phyloP scores from a whole-genome alignment of 2,797 vertebrate species.

The Pseudotriccus pelzelni region DNA sequence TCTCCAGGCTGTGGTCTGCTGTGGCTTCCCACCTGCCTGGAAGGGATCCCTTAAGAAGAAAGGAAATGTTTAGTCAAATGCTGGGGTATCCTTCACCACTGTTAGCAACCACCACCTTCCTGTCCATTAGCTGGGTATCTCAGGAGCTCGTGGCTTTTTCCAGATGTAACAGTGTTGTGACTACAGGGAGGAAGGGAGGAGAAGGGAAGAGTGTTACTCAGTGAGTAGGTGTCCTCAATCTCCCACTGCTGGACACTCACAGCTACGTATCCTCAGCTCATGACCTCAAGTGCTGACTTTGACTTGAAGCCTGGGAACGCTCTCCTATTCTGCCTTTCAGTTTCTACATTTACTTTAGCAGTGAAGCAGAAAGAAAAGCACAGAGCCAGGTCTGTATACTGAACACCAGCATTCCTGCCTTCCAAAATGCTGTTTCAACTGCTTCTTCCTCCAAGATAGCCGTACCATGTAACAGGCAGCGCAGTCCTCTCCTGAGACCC shows the following conservation, averaged over 20 bases:
- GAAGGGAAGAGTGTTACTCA: neutral
- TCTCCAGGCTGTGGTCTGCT: constrained; percentile 84
- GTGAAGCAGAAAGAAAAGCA: neutral
- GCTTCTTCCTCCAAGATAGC: neutral
- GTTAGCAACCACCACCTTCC: neutral
- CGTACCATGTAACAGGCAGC: neutral
- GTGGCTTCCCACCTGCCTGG: constrained; percentile 65
- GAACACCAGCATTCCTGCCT: neutral
- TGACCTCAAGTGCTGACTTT: neutral
- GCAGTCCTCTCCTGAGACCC: neutral
- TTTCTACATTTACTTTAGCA: neutral
- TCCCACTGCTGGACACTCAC: neutral
- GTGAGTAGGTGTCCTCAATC: neutral
- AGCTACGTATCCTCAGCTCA: neutral
- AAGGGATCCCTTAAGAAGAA: constrained; percentile 52
- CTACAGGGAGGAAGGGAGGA: neutral
- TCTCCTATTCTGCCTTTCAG: neutral
- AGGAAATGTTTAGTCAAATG: neutral
- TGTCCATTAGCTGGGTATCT: neutral
- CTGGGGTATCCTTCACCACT: neutral
- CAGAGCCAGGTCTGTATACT: neutral
- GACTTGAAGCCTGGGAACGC: neutral
- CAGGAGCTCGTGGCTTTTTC: neutral
- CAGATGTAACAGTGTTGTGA: neutral
- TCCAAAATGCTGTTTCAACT: neutral